Evolutionary conservation across 1,140 invertebrate species (phyloP), one percentile per base, ranked within the genome.

Genomic region (Drosophila gunungcola): DNA sequence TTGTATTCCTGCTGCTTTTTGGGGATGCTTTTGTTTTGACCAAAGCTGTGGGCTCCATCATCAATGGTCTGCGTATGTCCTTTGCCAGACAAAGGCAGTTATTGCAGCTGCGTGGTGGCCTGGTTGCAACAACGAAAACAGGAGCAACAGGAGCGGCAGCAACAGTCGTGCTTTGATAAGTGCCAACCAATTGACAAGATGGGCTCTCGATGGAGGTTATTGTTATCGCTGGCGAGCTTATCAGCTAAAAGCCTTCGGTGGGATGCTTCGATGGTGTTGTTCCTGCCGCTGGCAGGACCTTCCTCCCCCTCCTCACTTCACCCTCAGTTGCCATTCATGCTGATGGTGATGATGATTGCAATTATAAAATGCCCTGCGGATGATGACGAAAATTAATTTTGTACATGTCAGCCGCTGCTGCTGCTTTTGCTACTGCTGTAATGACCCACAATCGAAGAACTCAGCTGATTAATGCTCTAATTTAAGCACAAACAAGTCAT

Each of bases 311-410:
- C 34, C 34, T 3, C 29, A 29, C 49, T 12, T 53, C 29, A 45
- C 34, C 34, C 41, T 25, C 49, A n/a, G 43, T 27, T 39, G 70
- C 13, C 64, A 57, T 46, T 53, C 65, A 45, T 49, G 45, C 53
- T 79, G 67, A 51, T 46, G 41, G 52, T 73, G 55, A 79, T 72
- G 65, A 81, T 88, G 74, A 84, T 90, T 90, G 85, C 75, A 90
- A 90, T 89, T 89, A 89, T 85, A 81, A 84, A 85, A 85, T 89
- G 21, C 67, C 86, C 80, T 81, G 80, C 65, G 85, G 80, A 62
- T 78, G 69, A 75, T 60, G 54, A 76, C 53, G 74, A 61, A 89
- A 89, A 89, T 85, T 89, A 89, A 89, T 89, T 85, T 90, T 79
- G 67, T 61, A 67, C 65, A 90, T 73, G 79, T 78, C 75, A 73